Conservation (phyloP, 2,888 invertebrate genomes). For the Deroplatys truncata region DNA sequence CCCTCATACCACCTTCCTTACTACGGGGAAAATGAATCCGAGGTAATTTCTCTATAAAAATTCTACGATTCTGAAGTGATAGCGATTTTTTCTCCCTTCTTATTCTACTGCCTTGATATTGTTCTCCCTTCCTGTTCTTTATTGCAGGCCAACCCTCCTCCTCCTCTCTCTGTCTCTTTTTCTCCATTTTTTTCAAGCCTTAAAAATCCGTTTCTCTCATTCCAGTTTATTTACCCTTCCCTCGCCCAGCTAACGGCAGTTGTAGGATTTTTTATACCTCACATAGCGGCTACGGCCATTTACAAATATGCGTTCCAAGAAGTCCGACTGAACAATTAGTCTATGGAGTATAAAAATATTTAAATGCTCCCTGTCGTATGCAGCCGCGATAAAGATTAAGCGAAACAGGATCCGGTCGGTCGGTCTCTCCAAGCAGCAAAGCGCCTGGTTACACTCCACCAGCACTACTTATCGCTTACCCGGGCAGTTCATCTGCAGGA, state of each 20-base stretch:
- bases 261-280: neutral
- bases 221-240: conserved; percentile 24
- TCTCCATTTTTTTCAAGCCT: conserved; percentile 7
- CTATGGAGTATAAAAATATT: neutral
- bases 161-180: neutral
- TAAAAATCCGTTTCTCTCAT: conserved; percentile 13
- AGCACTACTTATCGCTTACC: too few relatives aligned
- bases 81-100: conserved; percentile 25
- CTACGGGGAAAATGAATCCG: conserved; percentile 27
- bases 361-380: neutral
- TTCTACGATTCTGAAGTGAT: conserved; percentile 32
- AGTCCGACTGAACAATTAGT: conserved; percentile 9
- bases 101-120: conserved; percentile 22
- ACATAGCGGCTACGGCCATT: neutral
- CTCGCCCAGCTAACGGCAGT: neutral
- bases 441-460: too few relatives aligned
- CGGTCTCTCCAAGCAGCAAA: too few relatives aligned
- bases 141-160: conserved; percentile 12
- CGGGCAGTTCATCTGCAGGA: too few relatives aligned
- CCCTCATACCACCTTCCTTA: conserved; percentile 13
- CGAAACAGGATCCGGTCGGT: neutral
- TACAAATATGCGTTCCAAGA: neutral
- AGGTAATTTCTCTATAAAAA: conserved; percentile 33
- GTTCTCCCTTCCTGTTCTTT: conserved; percentile 27
- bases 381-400: neutral